These are phyloP conservation scores for Sardina pilchardus DNA, from an alignment of 2,113 vertebrate species.

Conservation along the genomic window DNA sequence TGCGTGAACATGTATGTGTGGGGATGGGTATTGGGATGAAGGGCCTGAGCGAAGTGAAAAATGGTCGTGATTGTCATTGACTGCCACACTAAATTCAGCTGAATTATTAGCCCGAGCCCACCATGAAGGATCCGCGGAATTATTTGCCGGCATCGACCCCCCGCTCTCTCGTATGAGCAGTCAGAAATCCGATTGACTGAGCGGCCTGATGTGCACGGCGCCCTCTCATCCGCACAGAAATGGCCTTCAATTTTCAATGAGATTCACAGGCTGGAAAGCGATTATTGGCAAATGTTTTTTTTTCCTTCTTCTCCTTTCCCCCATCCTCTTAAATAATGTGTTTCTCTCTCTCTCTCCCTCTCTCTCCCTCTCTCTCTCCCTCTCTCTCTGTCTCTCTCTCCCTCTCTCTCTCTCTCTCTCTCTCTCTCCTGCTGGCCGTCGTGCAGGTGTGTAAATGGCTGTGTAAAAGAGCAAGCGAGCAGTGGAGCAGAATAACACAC, in stretches of 20 bases:
- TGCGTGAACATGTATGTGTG: not conserved
- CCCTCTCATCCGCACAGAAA: conserved; percentile 13
- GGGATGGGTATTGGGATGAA: not conserved
- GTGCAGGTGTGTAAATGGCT: not conserved
- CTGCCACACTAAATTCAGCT: conserved; percentile 50
- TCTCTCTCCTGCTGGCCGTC: not conserved
- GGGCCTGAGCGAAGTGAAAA: conserved; percentile 43
- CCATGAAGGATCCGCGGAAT: conserved; percentile 42
- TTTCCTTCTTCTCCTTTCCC: not conserved
- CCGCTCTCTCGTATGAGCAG: conserved; percentile 34
- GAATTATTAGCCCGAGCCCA: conserved; percentile 49
- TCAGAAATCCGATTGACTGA: conserved; percentile 28
- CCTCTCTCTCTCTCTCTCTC: too few species aligned
- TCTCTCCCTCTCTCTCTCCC: too few species aligned
- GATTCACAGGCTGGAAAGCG: not conserved
- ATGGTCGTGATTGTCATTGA: conserved; percentile 45
- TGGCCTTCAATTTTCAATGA: conserved; percentile 4
- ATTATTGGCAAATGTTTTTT: conserved; percentile 13
- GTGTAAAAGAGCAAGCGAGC: not conserved
- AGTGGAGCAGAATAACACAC: not conserved
- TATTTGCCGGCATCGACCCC: conserved; percentile 40
- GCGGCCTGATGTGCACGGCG: not conserved
- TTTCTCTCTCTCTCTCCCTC: not conserved
- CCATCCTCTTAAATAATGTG: not conserved
- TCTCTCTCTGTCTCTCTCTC: too few species aligned